Percentiles rank a stretch among this genome's conserved stretches.
Evolutionary conservation across 2,888 invertebrate genomes (phyloP).

Genomic region (Dysmachus trigonus): DNA sequence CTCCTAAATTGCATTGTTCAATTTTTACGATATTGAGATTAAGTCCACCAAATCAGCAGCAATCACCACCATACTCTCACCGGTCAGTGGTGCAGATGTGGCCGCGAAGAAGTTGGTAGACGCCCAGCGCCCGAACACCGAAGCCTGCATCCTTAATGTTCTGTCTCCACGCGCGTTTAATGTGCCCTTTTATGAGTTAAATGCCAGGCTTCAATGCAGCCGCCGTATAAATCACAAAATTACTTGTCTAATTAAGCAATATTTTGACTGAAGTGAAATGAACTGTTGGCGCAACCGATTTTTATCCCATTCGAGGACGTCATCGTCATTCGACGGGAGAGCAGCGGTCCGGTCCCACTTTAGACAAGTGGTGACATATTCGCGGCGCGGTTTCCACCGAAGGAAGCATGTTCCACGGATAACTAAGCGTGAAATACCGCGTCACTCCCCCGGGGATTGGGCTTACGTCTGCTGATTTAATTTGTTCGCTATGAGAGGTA

Average conservation of each 20-base stretch:
- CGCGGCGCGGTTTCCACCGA: not conserved
- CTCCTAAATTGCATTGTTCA: not conserved
- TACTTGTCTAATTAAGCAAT: conserved; percentile 28
- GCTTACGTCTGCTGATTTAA: not conserved
- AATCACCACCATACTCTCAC: not conserved
- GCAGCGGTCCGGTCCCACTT: not conserved
- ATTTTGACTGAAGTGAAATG: not conserved
- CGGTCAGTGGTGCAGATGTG: not conserved
- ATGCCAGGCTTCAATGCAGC: not conserved
- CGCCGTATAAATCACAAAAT: conserved; percentile 21
- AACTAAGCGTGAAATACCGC: conserved; percentile 9
- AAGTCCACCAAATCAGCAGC: conserved; percentile 21
- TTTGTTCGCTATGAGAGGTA: not conserved
- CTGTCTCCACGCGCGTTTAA: conserved; percentile 15
- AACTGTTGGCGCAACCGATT: not conserved
- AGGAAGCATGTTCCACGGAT: conserved; percentile 9
- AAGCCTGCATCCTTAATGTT: not conserved
- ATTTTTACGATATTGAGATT: conserved; percentile 16
- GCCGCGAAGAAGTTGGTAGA: not conserved
- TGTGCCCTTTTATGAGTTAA: not conserved
- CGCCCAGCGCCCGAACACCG: not conserved
- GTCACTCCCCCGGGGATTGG: not conserved
- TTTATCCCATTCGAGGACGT: not conserved
- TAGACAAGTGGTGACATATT: conserved; percentile 19
- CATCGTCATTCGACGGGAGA: not conserved